Base-by-base conservation (phyloP, 2,888 invertebrate genomes). In the Trilocha varians region DNA sequence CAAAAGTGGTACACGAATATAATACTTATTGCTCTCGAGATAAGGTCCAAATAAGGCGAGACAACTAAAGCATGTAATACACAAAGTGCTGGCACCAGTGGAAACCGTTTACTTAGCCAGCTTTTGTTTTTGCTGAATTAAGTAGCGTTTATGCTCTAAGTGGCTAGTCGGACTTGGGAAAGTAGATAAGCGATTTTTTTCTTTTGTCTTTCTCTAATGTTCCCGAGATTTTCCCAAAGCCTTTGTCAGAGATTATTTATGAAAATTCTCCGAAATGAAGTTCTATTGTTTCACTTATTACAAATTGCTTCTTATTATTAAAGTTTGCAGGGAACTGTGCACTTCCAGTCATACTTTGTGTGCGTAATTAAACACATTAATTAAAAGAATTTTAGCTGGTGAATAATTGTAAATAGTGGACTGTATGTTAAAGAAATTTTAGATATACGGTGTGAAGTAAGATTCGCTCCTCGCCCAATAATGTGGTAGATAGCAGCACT, bases 71-170 rank as follows among this genome's bases (percentile, higher is more conserved):
- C 16, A 37, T 37, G 34, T 25, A 36, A 25, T 40, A 43, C 43
- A 44, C 57, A 54, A 62, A 62, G 57, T 57, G 62, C 62, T 59
- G 55, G 57, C 58, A 58, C 53, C 58, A 58, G 59, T 53, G 50
- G 51, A 61, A 62, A 63, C 50, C 62, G 52, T 63, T 65, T 68
- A 64, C 65, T 70, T 65, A 63, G 57, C 58, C 53, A 62, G 66
- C 60, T 63, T 69, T 75, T 71, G 73, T 74, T 77, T 77, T 76
- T 72, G 66, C 68, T 65, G 70, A 59, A 70, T 71, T 70, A 67
- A 71, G 64, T 57, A 69, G 61, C 69, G 61, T 68, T 76, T 67
- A 66, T 62, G 52, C 59, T 62, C 56, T 65, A 70, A 75, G 69
- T 70, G 70, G 69, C 57, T 63, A 58, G 64, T 64, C 65, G 47